A percentile compares a stretch with the other conserved stretches of the same genome.
Conservation (phyloP, 2,797 vertebrate species). For the Acanthis flammea region DNA sequence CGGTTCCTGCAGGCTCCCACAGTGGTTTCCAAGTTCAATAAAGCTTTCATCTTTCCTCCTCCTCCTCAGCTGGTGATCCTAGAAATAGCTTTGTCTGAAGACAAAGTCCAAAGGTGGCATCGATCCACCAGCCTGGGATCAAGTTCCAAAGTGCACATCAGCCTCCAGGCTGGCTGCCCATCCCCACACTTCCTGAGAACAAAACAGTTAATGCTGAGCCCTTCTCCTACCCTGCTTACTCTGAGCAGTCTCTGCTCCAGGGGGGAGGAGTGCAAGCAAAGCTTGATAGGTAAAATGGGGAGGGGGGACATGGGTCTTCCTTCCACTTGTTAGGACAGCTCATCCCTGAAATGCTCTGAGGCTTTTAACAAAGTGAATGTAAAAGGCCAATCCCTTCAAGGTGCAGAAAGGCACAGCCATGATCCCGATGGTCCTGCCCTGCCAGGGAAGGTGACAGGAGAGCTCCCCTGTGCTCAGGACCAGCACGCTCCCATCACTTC, state of each 20-base stretch:
- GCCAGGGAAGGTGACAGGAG: neutral
- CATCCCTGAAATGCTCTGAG: constrained; percentile 33
- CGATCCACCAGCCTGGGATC: neutral
- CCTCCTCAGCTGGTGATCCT: neutral
- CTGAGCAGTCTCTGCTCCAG: neutral
- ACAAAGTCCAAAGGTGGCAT: neutral
- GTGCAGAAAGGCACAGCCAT: neutral
- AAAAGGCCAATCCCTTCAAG: neutral
- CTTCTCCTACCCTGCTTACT: neutral
- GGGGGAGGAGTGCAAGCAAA: neutral
- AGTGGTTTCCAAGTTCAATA: neutral
- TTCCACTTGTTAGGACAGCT: neutral
- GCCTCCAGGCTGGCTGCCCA: neutral
- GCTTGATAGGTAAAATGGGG: neutral
- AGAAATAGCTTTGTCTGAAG: neutral
- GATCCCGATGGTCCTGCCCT: rapidly evolving
- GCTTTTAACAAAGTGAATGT: neutral
- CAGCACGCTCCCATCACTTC: neutral
- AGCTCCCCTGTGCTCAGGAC: neutral
- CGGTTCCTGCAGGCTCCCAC: rapidly evolving
- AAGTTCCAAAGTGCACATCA: neutral
- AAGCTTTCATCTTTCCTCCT: neutral
- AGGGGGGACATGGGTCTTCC: neutral
- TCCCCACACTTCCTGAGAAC: neutral
- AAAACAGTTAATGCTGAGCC: neutral